Conservation (phyloP, 2,113 vertebrate genomes). For the Empidonax traillii region DNA sequence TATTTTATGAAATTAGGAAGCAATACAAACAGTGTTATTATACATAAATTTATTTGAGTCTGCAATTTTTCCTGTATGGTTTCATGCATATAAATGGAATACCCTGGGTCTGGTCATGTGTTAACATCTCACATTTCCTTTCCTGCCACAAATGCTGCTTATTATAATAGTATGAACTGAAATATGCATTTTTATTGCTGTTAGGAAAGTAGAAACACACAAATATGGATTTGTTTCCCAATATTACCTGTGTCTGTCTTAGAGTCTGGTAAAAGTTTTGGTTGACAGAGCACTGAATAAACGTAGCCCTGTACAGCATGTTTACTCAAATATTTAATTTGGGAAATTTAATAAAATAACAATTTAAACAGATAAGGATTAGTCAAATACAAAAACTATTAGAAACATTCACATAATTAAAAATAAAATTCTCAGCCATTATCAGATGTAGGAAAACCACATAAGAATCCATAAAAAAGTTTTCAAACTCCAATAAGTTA, state of each 20-base stretch:
- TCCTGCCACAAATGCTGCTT: constrained; percentile 42
- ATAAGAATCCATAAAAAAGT: constrained; percentile 45
- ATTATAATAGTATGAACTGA: constrained; percentile 51
- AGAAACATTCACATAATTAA: constrained; percentile 46
- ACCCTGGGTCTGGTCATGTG: constrained; percentile 3
- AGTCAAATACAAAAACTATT: constrained; percentile 47
- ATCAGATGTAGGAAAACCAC: constrained; percentile 53
- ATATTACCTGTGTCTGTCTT: constrained; percentile 38
- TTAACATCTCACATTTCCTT: constrained; percentile 58
- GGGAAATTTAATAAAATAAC: constrained; percentile 54
- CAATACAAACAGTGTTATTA: constrained; percentile 33
- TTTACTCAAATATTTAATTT: constrained; percentile 59
- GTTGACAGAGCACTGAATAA: background rate
- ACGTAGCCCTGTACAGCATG: background rate
- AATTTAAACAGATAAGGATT: constrained; percentile 67
- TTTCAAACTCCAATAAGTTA: constrained; percentile 63
- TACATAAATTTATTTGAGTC: constrained; percentile 26
- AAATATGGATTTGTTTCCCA: constrained; percentile 29
- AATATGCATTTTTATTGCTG: constrained; percentile 60
- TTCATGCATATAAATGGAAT: constrained; percentile 56
- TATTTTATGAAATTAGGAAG: constrained; percentile 23
- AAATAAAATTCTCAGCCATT: constrained; percentile 59
- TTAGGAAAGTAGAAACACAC: constrained; percentile 13
- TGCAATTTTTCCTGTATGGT: constrained; percentile 52
- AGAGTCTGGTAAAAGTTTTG: constrained; percentile 44